Conservation (phyloP, 2,888 invertebrate species). For the Agrochola circellaris region DNA sequence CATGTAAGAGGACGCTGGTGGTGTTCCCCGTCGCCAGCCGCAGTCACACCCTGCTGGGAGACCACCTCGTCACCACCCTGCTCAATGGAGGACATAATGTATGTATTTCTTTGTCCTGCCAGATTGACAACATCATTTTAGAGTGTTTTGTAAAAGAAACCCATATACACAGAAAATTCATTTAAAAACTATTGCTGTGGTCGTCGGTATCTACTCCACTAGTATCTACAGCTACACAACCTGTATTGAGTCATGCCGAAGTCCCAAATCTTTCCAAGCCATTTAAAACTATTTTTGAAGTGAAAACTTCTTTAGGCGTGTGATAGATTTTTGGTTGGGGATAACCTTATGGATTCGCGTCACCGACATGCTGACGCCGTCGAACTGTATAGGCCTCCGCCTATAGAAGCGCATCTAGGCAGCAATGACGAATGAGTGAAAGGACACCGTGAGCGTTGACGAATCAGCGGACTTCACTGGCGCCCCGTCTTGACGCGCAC, state of each 20-base stretch:
- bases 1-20: conserved; percentile 68
- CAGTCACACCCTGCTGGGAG: conserved; percentile 74
- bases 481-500: no score
- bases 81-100: conserved; percentile 77
- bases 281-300: neutral
- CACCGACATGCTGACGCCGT: no score
- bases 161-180: no score
- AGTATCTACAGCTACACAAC: neutral
- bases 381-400: no score
- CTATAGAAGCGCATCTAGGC: no score
- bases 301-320: no score
- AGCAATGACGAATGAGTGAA: no score
- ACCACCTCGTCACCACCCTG: conserved; percentile 72
- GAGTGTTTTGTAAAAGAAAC: neutral
- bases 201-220: neutral
- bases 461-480: no score
- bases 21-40: conserved; percentile 74
- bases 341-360: no score
- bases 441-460: no score
- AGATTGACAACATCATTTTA: neutral
- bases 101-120: neutral
- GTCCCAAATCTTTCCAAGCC: neutral
- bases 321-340: no score
- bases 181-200: neutral
- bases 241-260: neutral